Evolutionary conservation across 53 echinoderm and acorn worm species (phyloP).

Genomic region (Paracentrotus lividus): DNA sequence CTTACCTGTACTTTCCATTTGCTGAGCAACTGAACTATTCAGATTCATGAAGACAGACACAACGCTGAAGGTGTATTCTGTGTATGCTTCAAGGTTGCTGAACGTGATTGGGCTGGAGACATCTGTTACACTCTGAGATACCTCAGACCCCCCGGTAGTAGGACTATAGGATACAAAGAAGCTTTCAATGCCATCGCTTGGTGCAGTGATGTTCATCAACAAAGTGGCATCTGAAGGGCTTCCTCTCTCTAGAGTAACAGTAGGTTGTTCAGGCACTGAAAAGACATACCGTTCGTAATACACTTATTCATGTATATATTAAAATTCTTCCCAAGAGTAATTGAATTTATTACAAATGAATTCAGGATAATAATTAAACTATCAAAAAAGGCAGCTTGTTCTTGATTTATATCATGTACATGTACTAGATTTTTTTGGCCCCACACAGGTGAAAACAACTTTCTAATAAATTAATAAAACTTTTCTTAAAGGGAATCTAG

Average conservation of each 20-base stretch:
- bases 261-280: conserved; percentile 4
- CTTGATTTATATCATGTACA: too few relatives aligned
- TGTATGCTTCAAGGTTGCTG: background rate
- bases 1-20: background rate
- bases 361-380: too few relatives aligned
- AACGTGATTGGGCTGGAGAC: background rate
- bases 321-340: too few relatives aligned
- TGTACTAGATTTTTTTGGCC: too few relatives aligned
- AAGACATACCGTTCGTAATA: background rate
- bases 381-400: too few relatives aligned
- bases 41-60: conserved; percentile 22
- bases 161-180: background rate
- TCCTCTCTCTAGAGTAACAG: background rate
- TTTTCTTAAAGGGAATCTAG: too few relatives aligned
- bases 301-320: too few relatives aligned
- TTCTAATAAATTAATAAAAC: too few relatives aligned
- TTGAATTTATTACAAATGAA: too few relatives aligned
- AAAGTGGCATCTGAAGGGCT: conserved; percentile 1
- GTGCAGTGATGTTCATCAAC: background rate
- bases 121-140: background rate
- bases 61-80: conserved; percentile 2
- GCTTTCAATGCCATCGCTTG: background rate
- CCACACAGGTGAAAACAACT: too few relatives aligned
- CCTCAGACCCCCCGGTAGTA: background rate
- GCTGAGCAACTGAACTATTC: background rate